These are phyloP conservation scores for Pterobdella sp. DNA, from an alignment of 2,888 invertebrate species.

Conservation along the genomic window DNA sequence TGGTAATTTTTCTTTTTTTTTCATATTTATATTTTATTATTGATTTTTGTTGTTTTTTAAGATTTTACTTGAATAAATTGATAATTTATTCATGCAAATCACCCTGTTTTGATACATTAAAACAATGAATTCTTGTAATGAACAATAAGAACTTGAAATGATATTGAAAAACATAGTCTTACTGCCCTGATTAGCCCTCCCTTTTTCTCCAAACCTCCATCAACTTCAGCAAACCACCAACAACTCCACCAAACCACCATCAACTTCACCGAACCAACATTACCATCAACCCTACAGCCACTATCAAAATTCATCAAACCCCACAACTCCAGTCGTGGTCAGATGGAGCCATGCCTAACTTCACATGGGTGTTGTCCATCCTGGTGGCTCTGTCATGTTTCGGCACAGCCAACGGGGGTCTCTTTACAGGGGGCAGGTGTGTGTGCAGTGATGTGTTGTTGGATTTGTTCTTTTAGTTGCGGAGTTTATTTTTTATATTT, in stretches of 20 bases:
- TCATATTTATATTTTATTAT: too few relatives aligned
- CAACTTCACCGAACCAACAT: background rate
- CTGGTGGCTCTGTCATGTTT: constrained; percentile 39
- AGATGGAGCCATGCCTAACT: constrained; percentile 33
- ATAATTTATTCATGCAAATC: background rate
- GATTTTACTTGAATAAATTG: background rate
- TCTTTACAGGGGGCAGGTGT: constrained; percentile 49
- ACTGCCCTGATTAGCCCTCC: too few relatives aligned
- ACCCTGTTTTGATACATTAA: too few relatives aligned
- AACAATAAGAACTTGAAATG: too few relatives aligned
- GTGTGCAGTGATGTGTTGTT: background rate
- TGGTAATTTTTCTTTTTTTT: too few relatives aligned
- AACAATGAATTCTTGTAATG: too few relatives aligned
- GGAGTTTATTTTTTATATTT: background rate
- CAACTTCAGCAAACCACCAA: background rate
- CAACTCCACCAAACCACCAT: background rate
- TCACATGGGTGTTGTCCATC: constrained; percentile 37
- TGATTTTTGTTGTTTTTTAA: background rate
- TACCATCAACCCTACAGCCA: background rate
- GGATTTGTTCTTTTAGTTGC: background rate
- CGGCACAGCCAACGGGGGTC: constrained; percentile 39
- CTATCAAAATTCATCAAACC: background rate
- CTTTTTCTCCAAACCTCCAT: background rate
- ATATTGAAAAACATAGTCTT: too few relatives aligned
- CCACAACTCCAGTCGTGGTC: constrained; percentile 37